These are phyloP conservation scores for Cybosia mesomella DNA, from an alignment of 2,888 invertebrate species.

Conservation along the genomic window DNA sequence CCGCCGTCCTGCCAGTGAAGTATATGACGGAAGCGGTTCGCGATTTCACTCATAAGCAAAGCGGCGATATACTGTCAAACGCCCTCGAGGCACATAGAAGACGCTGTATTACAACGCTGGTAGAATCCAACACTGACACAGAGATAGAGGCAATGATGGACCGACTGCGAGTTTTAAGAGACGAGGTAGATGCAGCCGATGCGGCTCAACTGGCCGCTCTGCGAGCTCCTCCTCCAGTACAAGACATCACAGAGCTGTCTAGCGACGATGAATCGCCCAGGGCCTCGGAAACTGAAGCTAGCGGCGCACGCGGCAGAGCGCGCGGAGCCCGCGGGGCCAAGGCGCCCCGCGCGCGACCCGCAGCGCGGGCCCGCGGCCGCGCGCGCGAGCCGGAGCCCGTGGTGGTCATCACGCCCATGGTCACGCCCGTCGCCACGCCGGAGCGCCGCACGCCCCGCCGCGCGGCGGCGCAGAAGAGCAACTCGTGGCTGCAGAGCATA, in stretches of 20 bases:
- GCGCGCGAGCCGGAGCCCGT: constrained; percentile 54
- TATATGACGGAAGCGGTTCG: constrained; percentile 93
- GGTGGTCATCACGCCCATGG: constrained; percentile 45
- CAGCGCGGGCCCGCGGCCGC: constrained; percentile 35
- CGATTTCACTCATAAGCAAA: constrained; percentile 80
- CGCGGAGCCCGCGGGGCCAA: constrained; percentile 26
- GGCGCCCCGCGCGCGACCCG: constrained; percentile 43
- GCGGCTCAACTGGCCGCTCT: constrained; percentile 63
- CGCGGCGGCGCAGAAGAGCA: constrained; percentile 71
- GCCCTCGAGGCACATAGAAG: constrained; percentile 78
- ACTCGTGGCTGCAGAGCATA: constrained; percentile 71
- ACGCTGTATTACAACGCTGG: constrained; percentile 71
- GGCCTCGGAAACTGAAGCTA: constrained; percentile 36
- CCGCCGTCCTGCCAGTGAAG: constrained; percentile 91
- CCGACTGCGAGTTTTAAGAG: constrained; percentile 67
- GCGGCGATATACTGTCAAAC: constrained; percentile 76
- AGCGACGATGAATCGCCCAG: constrained; percentile 70
- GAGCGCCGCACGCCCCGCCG: constrained; percentile 79
- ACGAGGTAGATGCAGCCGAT: constrained; percentile 73
- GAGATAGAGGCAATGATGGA: constrained; percentile 73
- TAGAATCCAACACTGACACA: constrained; percentile 75
- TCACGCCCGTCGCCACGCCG: constrained; percentile 54
- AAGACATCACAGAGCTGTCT: constrained; percentile 66
- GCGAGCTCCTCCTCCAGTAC: constrained; percentile 56
- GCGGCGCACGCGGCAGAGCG: constrained; percentile 23